Conservation (phyloP, 2,113 vertebrate species). For the Lophius piscatorius region DNA sequence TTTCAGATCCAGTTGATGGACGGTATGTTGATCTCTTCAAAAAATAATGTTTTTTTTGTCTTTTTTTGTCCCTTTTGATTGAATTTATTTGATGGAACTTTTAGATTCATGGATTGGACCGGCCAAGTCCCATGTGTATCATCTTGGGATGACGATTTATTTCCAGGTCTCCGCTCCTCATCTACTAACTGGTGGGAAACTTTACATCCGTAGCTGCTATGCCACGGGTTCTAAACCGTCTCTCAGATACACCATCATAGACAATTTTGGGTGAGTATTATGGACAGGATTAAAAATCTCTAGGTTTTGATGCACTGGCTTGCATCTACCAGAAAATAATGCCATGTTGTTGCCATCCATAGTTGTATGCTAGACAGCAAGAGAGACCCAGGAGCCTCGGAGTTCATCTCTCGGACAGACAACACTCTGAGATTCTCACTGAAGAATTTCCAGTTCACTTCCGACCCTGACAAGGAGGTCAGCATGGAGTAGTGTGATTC, state of each 20-base stretch:
- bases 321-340: background rate
- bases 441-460: constrained; percentile 74
- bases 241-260: constrained; percentile 67
- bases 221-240: constrained; percentile 25
- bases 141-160: constrained; percentile 66
- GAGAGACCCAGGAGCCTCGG: constrained; percentile 50
- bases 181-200: constrained; percentile 44
- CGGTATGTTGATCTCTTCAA: constrained; percentile 51
- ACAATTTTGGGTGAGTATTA: constrained; percentile 71
- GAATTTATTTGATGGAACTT: background rate
- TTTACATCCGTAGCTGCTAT: constrained; percentile 74
- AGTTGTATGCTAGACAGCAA: constrained; percentile 76
- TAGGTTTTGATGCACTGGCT: background rate
- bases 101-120: constrained; percentile 67
- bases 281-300: background rate
- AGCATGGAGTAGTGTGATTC: background rate
- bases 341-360: background rate
- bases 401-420: constrained; percentile 59
- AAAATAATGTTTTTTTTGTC: background rate
- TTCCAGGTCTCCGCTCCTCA: constrained; percentile 67
- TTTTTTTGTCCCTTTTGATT: background rate
- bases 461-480: constrained; percentile 65
- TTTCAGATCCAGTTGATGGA: constrained; percentile 75
- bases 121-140: constrained; percentile 45
- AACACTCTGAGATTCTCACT: constrained; percentile 66